A percentile compares a stretch with the other conserved stretches of the same genome.
These are phyloP conservation scores for Macrosoma leucophasiata DNA, from an alignment of 2,888 invertebrate species.

Conservation along the genomic window DNA sequence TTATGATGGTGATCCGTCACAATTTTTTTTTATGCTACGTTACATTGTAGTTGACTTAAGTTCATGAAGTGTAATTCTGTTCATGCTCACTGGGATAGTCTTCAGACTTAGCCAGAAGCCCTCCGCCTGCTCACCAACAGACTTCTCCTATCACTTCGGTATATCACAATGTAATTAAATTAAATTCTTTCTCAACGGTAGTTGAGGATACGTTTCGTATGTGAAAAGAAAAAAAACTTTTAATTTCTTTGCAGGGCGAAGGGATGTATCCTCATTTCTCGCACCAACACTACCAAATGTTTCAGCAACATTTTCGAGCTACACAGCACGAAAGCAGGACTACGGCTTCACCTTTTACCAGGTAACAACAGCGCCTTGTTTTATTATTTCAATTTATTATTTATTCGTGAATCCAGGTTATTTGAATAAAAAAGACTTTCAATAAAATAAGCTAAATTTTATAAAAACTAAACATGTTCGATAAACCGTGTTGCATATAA, in stretches of 20 bases:
- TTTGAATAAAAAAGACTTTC: too few relatives aligned
- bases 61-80: slow-evolving; percentile 36
- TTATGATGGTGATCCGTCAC: not conserved
- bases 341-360: slow-evolving; percentile 56
- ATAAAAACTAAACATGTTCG: too few relatives aligned
- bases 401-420: too few relatives aligned
- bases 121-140: slow-evolving; percentile 91
- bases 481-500: too few relatives aligned
- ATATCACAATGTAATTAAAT: slow-evolving; percentile 55
- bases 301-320: slow-evolving; percentile 68
- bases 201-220: too few relatives aligned
- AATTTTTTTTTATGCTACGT: too few relatives aligned
- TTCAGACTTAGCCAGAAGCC: slow-evolving; percentile 80
- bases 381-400: not conserved
- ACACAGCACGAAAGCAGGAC: slow-evolving; percentile 64
- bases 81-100: slow-evolving; percentile 76
- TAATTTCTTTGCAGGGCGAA: slow-evolving; percentile 56
- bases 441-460: too few relatives aligned
- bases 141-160: slow-evolving; percentile 83
- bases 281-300: slow-evolving; percentile 71
- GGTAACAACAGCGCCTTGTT: slow-evolving; percentile 41
- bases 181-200: too few relatives aligned
- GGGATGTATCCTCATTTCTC: slow-evolving; percentile 71
- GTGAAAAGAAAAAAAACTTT: slow-evolving; percentile 7
- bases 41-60: slow-evolving; percentile 20